Conservation (phyloP, 2,888 invertebrate species). For the Eubasilissa splendida region DNA sequence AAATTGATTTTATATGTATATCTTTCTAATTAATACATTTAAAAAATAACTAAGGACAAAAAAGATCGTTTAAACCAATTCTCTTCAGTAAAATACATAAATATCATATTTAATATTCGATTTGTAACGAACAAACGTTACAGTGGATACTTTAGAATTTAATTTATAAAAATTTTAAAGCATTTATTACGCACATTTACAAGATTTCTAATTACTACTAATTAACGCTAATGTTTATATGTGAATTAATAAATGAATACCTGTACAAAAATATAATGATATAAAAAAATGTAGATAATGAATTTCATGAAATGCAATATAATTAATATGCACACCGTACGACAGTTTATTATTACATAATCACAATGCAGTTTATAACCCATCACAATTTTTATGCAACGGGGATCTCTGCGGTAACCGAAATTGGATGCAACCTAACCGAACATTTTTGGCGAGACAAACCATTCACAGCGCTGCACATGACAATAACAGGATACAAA, state of each 20-base stretch:
- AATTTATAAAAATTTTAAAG: no score
- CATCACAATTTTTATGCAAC: neutral
- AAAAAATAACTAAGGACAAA: no score
- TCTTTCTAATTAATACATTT: no score
- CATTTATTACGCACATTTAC: no score
- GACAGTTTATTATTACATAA: neutral
- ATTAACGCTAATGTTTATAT: neutral
- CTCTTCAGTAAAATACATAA: no score
- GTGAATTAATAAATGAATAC: neutral
- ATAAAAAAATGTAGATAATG: neutral
- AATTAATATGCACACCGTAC: conserved; percentile 6
- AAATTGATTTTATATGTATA: no score
- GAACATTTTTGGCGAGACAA: neutral
- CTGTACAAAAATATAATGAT: neutral
- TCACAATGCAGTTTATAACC: neutral
- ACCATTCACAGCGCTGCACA: neutral
- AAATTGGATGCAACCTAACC: conserved; percentile 1
- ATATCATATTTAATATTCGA: no score
- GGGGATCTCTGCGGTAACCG: neutral
- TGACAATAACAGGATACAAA: conserved; percentile 1
- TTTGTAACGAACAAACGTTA: no score
- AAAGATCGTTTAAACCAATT: no score
- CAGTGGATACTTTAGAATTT: no score
- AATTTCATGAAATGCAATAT: neutral
- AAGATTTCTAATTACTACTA: no score